Base-by-base conservation (phyloP, 2,113 vertebrate genomes). In the Limanda limanda region DNA sequence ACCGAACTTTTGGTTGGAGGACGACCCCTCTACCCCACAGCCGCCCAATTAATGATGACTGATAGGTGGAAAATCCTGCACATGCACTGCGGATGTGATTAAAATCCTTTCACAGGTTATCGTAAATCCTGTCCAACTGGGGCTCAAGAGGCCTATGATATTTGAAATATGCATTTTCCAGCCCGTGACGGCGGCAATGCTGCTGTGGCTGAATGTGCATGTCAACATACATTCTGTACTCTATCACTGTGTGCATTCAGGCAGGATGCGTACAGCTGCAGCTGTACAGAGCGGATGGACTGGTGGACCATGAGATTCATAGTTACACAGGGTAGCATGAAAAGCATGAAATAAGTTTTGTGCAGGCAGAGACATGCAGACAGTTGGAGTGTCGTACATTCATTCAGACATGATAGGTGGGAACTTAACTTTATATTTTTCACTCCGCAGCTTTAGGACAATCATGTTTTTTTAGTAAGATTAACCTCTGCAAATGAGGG, bases 341-440 rank as follows among this genome's bases (percentile, higher is more conserved):
- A 74, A 79, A 73, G 74, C 83, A 74, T 79, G 78, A 88, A 86
- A 91, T 82, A 74, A 48, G 57, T 8, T 67, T 27, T 37, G 79
- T 25, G 79, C 48, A 75, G 59, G 57, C 56, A 56, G 64, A 70
- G 18, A n/a, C 62, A 62, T 37, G 31, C 56, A 71, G 5, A 7
- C 2, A 24, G 57, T 55, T 51, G 58, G 25, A 74, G 70, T 23
- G 52, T 11, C 0, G 1, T 14, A 24, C 37, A 62, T 20, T 59
- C 14, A 21, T 51, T 2, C 64, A 6, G 31, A 31, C 31, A 31
- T 31, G 6, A 31, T 5, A 24, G 6, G 14, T 3, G 3, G 11
- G 15, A 1, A 14, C 69, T 55, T 58, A 31, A 68, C 65, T 61
- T 47, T 37, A 35, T 68, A 68, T 74, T 25, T n/a, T 21, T 82